Base-by-base conservation (phyloP, 2,797 vertebrate species). In the Sibirionetta formosa region DNA sequence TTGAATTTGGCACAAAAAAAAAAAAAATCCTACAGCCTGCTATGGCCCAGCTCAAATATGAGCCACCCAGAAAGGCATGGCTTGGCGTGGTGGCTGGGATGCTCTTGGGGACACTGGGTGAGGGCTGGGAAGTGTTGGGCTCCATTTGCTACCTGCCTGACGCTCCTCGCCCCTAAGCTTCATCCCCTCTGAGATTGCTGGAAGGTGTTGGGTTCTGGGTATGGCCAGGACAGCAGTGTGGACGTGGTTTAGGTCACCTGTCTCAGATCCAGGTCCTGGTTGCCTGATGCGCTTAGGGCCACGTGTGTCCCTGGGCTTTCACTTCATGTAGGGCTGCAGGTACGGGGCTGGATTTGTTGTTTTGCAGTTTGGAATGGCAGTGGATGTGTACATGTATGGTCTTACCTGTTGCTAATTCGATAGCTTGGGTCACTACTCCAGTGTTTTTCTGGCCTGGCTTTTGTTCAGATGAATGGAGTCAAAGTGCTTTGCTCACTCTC, bases 311-410 rank as follows among this genome's bases (percentile, higher is more conserved):
- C 40, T 8, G 33, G 53, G 70, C 44, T 82, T 38, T 42, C 35
- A 0, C 46, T 27, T 51, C 63, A 42, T 38, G 1, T 4, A 20
- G 27, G 35, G 64, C 82, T 76, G 33, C 65, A 51, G 76, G 73
- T 26, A 18, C 8, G 19, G 64, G 31, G 1, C 3, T 77, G 72
- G 20, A 31, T 76, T 78, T 89, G 29, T 44, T 86, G 38, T 53
- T 77, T 38, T 31, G 0, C 9, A 13, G 0, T 42, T 58, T 29
- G 23, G 23, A 50, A 9, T 29, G 57, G 0, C 33, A 48, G 2
- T 58, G 42, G 22, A 8, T 8, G 13, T 9, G 23, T 44, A 44
- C 42, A 18, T 44, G 42, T 36, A 3, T 27, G 66, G 19, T 77
- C 40, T 64, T 53, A 9, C 38, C 17, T 1, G 1, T 51, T 14